Conservation (phyloP, 1,140 invertebrate species). For the Apis dorsata region DNA sequence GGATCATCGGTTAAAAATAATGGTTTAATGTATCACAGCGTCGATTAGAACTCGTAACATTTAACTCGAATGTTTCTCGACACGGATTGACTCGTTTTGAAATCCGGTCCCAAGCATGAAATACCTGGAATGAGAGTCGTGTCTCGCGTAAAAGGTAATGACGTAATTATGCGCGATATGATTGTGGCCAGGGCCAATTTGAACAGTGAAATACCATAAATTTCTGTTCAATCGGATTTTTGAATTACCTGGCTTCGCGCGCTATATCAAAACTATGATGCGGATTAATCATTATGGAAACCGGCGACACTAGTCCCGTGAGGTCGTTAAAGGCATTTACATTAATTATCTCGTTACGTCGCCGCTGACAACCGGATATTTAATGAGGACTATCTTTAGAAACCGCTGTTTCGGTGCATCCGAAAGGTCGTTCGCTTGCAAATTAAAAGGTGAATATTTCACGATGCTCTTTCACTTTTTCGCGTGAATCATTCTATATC, state of each 20-base stretch:
- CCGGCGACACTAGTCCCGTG: constrained; percentile 1
- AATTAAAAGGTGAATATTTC: background rate
- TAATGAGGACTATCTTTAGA: constrained; percentile 18
- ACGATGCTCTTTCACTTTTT: background rate
- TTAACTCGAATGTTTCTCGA: background rate
- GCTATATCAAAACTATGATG: constrained; percentile 36
- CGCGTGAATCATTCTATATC: background rate
- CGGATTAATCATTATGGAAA: constrained; percentile 32
- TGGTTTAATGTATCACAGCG: no score
- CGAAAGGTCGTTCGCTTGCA: background rate
- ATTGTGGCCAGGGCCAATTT: background rate
- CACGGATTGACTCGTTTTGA: background rate
- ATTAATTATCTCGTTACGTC: constrained; percentile 48
- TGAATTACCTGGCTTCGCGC: background rate
- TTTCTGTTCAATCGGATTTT: background rate
- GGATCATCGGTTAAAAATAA: no score
- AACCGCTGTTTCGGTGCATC: background rate
- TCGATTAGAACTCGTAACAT: background rate
- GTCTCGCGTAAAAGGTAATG: background rate
- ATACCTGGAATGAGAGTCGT: background rate
- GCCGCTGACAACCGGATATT: constrained; percentile 20
- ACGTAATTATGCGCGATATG: constrained; percentile 19
- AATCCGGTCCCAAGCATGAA: background rate
- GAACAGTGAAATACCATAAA: constrained; percentile 19
- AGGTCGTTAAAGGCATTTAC: constrained; percentile 40